These are phyloP conservation scores for Lasioglossum villosulum DNA, from an alignment of 2,888 invertebrate species.

Conservation along the genomic window DNA sequence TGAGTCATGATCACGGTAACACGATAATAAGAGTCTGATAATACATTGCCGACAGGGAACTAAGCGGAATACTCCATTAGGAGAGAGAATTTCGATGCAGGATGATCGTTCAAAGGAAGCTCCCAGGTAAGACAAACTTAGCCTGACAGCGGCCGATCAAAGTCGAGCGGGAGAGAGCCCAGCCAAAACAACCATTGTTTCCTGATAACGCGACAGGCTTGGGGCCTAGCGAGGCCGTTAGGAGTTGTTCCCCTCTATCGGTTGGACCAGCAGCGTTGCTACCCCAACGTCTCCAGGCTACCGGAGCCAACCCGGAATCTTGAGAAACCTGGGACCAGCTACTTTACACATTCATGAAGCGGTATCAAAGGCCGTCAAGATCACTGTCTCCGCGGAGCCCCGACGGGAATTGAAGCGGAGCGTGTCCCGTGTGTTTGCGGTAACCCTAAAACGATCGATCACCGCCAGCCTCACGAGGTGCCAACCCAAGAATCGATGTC, in stretches of 20 bases:
- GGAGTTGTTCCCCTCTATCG: slow-evolving; percentile 42
- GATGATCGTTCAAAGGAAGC: slow-evolving; percentile 63
- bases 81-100: slow-evolving; percentile 68
- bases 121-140: slow-evolving; percentile 67
- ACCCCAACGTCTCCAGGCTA: slow-evolving; percentile 29
- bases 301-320: slow-evolving; percentile 36
- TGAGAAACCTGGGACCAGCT: slow-evolving; percentile 60
- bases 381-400: slow-evolving; percentile 72
- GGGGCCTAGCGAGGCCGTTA: slow-evolving; percentile 40
- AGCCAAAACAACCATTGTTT: slow-evolving; percentile 71
- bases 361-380: slow-evolving; percentile 82
- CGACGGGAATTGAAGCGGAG: slow-evolving; percentile 75
- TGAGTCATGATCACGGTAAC: slow-evolving; percentile 29
- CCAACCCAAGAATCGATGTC: slow-evolving; percentile 75
- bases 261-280: slow-evolving; percentile 31
- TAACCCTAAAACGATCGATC: slow-evolving; percentile 83
- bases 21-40: slow-evolving; percentile 53
- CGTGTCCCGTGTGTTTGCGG: slow-evolving; percentile 82
- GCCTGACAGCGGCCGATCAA: slow-evolving; percentile 65
- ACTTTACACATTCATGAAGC: slow-evolving; percentile 83
- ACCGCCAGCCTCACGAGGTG: slow-evolving; percentile 70
- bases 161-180: slow-evolving; percentile 53
- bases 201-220: slow-evolving; percentile 62
- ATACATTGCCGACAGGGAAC: slow-evolving; percentile 25
- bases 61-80: slow-evolving; percentile 61